phyloP scores from a whole-genome alignment of 1,140 invertebrate species.

The Diorhabda elongata region DNA sequence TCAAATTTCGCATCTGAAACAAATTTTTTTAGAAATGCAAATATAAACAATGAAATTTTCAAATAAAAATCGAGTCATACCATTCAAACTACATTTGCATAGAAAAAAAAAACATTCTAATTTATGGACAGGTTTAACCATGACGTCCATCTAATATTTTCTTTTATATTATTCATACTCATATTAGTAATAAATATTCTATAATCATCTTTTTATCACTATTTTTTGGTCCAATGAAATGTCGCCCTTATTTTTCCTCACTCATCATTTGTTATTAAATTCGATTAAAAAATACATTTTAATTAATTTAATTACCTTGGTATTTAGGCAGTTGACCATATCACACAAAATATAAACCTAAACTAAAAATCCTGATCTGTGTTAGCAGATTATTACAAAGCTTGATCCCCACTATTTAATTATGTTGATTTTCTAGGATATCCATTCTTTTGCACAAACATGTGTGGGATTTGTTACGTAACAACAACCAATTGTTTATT shows the following conservation, averaged over 20 bases:
- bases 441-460: background rate
- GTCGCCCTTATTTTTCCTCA: background rate
- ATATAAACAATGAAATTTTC: background rate
- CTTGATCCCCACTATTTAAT: background rate
- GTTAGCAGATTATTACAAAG: background rate
- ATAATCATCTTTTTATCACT: background rate
- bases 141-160: background rate
- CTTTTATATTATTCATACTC: background rate
- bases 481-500: background rate
- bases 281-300: background rate
- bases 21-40: background rate
- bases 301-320: background rate
- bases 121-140: background rate
- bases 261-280: background rate
- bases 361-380: background rate
- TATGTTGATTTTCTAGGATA: background rate
- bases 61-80: background rate
- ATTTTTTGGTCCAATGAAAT: background rate
- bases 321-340: background rate
- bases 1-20: slow-evolving; percentile 11
- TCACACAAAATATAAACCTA: slow-evolving; percentile 3
- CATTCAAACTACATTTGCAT: background rate
- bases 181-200: background rate
- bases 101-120: background rate
- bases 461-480: background rate